phyloP scores from a whole-genome alignment of 2,113 vertebrate species.

The Poeciliopsis occidentalis region DNA sequence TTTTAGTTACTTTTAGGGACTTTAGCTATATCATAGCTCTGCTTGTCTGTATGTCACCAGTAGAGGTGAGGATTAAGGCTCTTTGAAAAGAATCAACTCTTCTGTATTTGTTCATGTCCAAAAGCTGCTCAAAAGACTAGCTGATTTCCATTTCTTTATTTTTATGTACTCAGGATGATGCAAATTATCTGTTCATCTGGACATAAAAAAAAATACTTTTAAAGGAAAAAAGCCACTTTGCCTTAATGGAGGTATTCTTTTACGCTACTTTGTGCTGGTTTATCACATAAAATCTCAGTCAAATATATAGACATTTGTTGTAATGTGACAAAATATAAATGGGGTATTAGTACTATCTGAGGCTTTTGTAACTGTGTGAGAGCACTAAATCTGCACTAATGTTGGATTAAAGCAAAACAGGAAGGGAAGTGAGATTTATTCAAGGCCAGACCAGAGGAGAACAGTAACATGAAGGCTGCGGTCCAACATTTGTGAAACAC shows the following conservation, averaged over 20 bases:
- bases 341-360: neutral
- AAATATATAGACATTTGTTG: neutral
- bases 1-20: no score
- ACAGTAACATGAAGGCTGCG: conserved; percentile 23
- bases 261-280: neutral
- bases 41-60: no score
- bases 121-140: no score
- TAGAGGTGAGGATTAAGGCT: no score
- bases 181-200: no score
- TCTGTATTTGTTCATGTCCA: no score
- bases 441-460: conserved; percentile 19
- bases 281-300: neutral
- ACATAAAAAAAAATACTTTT: no score
- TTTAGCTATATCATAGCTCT: no score
- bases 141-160: no score
- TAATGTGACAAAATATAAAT: neutral
- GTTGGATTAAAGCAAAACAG: neutral
- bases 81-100: no score
- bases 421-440: conserved; percentile 30
- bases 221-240: no score
- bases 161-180: no score
- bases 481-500: conserved; percentile 45
- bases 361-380: neutral
- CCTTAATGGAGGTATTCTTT: neutral
- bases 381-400: neutral